Base-by-base conservation (phyloP, 2,888 invertebrate species). In the Lottia gigantea region DNA sequence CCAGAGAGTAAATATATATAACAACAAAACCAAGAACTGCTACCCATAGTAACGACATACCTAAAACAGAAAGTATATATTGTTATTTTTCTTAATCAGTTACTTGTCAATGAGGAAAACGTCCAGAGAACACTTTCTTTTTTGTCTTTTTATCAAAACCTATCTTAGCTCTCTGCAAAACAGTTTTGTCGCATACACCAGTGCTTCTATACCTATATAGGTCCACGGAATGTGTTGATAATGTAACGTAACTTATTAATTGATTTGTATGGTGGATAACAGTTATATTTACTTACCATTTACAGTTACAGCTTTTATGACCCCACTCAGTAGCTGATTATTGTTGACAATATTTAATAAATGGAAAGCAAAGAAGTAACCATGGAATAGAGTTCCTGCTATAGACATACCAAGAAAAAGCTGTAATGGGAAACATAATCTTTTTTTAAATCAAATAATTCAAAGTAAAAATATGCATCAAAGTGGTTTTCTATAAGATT, bases 281-380 rank as follows among this genome's bases (percentile, higher is more conserved):
- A 31, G 31, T 40, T 40, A 40, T 40, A 40, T 40, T 40, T 40
- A 61, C 79, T 72, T 76, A 88, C 88, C 83, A 76, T 89, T 89
- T 63, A 86, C 83, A 31, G 88, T 89, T 71, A 89, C 88, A 15
- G 88, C 88, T 72, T 87, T 86, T 66, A 89, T 89, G 72, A 88
- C 88, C 15, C 88, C 87, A 68, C 83, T 78, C 65, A 89, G 80
- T 16, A 89, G 81, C 75, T 89, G 88, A 76, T 89, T 89, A 78
- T 88, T 88, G 79, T 89, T 86, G 77, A 87, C 87, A 65, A 89
- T 87, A 80, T 89, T 88, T 25, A 89, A 80, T 25, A 89, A 85
- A 76, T 89, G 88, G 82, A 89, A 87, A 71, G 88, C 86, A 79
- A 88, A 89, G 79, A 86, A 88, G 80, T 88, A 88, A 46, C 86